Percentiles rank a stretch among this genome's conserved stretches.
These are phyloP conservation scores for Alouatta palliata DNA, from an alignment of 2,113 vertebrate species.

Conservation along the genomic window DNA sequence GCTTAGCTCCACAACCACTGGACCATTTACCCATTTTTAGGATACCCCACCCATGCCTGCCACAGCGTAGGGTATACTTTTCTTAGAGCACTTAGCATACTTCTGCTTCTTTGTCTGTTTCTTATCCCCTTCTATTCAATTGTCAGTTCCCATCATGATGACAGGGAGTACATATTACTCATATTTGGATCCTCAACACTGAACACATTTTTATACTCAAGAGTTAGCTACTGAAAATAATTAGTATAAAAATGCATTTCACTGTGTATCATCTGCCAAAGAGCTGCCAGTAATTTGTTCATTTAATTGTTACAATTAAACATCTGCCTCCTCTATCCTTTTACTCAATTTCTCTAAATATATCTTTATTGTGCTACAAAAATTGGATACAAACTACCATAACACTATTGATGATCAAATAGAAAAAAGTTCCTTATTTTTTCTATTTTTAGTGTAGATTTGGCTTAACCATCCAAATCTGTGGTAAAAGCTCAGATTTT, in stretches of 20 bases:
- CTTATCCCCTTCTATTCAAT: neutral
- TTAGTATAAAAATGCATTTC: slow-evolving; percentile 56
- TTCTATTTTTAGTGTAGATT: slow-evolving; percentile 9
- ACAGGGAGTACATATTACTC: slow-evolving; percentile 1
- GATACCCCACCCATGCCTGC: neutral
- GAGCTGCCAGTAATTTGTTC: slow-evolving; percentile 56
- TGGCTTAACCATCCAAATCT: slow-evolving; percentile 22
- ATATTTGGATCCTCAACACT: slow-evolving; percentile 40
- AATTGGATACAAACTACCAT: slow-evolving; percentile 41
- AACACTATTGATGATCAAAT: slow-evolving; percentile 20
- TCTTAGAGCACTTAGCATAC: neutral
- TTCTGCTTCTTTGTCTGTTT: neutral
- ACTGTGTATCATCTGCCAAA: slow-evolving; percentile 69
- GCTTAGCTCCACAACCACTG: neutral
- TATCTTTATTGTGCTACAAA: slow-evolving; percentile 58
- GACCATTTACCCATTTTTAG: neutral
- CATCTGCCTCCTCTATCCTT: slow-evolving; percentile 59
- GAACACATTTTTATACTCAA: slow-evolving; percentile 63
- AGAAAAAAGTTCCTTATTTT: neutral
- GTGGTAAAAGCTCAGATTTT: neutral
- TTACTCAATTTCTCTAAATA: slow-evolving; percentile 46
- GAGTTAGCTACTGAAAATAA: slow-evolving; percentile 70
- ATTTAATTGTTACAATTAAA: slow-evolving; percentile 71
- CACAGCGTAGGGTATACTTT: neutral
- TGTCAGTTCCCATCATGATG: neutral